phyloP scores from a whole-genome alignment of 2,797 vertebrate genomes.

The Channallabes apus region DNA sequence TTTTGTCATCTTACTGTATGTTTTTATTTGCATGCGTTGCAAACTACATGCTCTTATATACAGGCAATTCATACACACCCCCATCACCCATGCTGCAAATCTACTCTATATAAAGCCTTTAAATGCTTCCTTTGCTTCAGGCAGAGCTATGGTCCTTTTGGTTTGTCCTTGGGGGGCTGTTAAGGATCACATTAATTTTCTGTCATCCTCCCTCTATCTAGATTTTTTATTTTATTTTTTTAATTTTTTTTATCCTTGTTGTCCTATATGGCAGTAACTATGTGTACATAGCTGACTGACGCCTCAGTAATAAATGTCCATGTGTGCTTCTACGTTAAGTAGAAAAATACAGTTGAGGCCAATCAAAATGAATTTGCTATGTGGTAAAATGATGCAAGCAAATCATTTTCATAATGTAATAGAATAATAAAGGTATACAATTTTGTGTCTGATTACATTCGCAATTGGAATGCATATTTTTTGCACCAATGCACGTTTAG shows the following conservation, averaged over 20 bases:
- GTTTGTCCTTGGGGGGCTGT: background rate
- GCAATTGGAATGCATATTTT: background rate
- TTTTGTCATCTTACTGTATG: background rate
- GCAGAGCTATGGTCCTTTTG: background rate
- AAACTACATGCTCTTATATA: background rate
- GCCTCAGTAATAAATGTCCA: background rate
- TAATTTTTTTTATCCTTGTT: background rate
- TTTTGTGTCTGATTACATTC: background rate
- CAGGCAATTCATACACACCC: constrained; percentile 19
- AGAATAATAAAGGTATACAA: background rate
- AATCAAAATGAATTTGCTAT: background rate
- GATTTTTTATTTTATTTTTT: too few relatives aligned
- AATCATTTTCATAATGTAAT: background rate
- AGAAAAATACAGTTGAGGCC: background rate
- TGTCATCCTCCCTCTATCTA: background rate
- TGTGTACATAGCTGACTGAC: background rate
- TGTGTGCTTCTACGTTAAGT: too few relatives aligned
- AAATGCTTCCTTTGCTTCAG: background rate
- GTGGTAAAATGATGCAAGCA: background rate
- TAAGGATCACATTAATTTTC: background rate
- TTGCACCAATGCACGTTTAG: too few relatives aligned
- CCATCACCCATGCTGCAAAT: background rate
- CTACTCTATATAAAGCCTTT: background rate
- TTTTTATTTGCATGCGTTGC: background rate
- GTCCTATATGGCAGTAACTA: background rate